phyloP scores from a whole-genome alignment of 2,888 invertebrate species.

The Drosophila yooni region DNA sequence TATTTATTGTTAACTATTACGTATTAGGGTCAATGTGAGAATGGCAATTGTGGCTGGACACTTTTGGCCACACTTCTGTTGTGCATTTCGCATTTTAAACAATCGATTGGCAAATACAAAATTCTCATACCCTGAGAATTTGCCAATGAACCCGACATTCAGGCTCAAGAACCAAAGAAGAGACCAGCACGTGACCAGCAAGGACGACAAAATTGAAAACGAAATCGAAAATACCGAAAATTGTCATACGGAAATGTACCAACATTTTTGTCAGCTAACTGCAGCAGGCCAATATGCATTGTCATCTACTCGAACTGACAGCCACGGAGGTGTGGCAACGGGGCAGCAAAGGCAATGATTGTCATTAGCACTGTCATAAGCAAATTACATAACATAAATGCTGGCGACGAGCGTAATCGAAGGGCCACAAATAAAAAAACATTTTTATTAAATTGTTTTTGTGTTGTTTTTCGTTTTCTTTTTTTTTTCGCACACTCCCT shows the following conservation, averaged over 20 bases:
- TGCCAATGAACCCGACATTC: conserved; percentile 38
- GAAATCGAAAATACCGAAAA: conserved; percentile 38
- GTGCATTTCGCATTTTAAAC: conserved; percentile 48
- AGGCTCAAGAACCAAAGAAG: background rate
- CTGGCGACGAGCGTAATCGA: conserved; percentile 43
- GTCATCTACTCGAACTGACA: conserved; percentile 39
- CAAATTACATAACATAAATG: conserved; percentile 60
- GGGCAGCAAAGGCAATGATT: conserved; percentile 20
- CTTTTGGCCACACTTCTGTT: conserved; percentile 20
- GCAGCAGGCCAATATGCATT: conserved; percentile 38
- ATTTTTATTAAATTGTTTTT: conserved; percentile 70
- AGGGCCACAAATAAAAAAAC: conserved; percentile 35
- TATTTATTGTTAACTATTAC: conserved; percentile 1
- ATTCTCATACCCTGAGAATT: conserved; percentile 14
- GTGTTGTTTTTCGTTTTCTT: conserved; percentile 30
- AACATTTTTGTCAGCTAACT: conserved; percentile 41
- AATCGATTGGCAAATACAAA: conserved; percentile 45
- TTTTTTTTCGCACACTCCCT: conserved; percentile 17
- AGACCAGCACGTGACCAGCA: conserved; percentile 24
- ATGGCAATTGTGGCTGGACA: conserved; percentile 5
- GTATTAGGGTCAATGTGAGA: conserved; percentile 12
- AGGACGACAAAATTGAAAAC: conserved; percentile 19
- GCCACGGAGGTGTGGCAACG: background rate
- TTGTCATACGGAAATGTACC: conserved; percentile 38
- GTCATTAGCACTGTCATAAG: conserved; percentile 65